Evolutionary conservation across 92 coral and sea anemone species (phyloP).

Genomic region (Ricordea florida): DNA sequence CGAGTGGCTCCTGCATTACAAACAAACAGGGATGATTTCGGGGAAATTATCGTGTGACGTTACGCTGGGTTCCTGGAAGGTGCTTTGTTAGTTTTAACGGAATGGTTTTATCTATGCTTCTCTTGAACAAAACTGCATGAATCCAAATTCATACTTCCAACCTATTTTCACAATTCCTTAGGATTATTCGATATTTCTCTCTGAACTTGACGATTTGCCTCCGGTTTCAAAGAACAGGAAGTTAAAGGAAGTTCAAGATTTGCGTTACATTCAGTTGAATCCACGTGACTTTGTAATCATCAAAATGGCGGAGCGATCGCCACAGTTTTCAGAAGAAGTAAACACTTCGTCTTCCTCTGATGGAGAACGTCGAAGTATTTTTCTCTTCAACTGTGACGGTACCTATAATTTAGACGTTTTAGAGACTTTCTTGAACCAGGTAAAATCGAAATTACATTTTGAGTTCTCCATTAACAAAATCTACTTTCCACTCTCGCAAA

Average conservation of each 20-base stretch:
- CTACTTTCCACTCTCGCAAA: slow-evolving; percentile 45
- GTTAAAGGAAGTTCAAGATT: neutral
- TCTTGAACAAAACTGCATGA: neutral
- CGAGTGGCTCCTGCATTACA: neutral
- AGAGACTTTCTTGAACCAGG: slow-evolving; percentile 33
- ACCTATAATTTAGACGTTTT: slow-evolving; percentile 53
- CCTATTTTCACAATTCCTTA: neutral
- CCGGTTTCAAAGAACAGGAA: neutral
- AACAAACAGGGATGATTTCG: neutral
- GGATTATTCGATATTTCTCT: neutral
- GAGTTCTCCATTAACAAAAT: neutral
- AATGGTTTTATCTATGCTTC: neutral
- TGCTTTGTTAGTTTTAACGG: neutral
- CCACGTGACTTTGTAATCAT: neutral
- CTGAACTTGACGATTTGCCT: neutral
- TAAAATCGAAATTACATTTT: slow-evolving; percentile 1
- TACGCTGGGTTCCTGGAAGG: slow-evolving; percentile 8
- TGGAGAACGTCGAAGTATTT: slow-evolving; percentile 14
- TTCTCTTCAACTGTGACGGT: slow-evolving; percentile 78
- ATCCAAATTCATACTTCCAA: neutral
- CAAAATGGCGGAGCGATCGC: neutral
- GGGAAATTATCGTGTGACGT: neutral
- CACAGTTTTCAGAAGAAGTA: neutral
- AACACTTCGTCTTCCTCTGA: too few relatives aligned
- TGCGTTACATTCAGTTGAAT: neutral